Evolutionary conservation across 2,797 vertebrate genomes (phyloP).

Genomic region (Moxostoma hubbsi): DNA sequence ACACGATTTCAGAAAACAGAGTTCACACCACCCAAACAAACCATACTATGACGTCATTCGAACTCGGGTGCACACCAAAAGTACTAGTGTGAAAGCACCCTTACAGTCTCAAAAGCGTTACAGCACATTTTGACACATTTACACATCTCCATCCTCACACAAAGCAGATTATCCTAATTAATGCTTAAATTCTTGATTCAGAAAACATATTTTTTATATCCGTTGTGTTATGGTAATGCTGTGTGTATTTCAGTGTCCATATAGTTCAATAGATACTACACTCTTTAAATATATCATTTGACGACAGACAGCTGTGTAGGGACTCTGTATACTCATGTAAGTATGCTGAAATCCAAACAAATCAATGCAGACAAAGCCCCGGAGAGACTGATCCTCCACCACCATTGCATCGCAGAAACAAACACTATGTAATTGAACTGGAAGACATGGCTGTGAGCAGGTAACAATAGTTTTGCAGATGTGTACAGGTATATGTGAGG

Average conservation of each 20-base stretch:
- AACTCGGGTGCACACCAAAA: no score
- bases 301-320: conserved; percentile 41
- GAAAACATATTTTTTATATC: not conserved
- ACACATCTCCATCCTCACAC: not conserved
- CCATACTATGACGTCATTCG: no score
- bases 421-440: conserved; percentile 38
- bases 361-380: conserved; percentile 55
- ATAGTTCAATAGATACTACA: conserved; percentile 11
- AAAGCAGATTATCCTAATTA: not conserved
- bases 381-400: conserved; percentile 46
- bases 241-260: not conserved
- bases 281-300: conserved; percentile 35
- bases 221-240: not conserved
- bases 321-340: conserved; percentile 25
- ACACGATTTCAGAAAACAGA: no score
- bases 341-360: conserved; percentile 54
- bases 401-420: conserved; percentile 42
- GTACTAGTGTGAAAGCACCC: no score
- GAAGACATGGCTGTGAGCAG: conserved; percentile 40
- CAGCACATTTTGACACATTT: not conserved
- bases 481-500: conserved; percentile 2
- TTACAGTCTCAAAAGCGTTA: no score
- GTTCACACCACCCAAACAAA: no score
- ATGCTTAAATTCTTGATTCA: not conserved
- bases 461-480: conserved; percentile 27